Evolutionary conservation across 2,113 vertebrate species (phyloP), one percentile per base, ranked within the genome.

Genomic region (Amphiprion ocellaris): DNA sequence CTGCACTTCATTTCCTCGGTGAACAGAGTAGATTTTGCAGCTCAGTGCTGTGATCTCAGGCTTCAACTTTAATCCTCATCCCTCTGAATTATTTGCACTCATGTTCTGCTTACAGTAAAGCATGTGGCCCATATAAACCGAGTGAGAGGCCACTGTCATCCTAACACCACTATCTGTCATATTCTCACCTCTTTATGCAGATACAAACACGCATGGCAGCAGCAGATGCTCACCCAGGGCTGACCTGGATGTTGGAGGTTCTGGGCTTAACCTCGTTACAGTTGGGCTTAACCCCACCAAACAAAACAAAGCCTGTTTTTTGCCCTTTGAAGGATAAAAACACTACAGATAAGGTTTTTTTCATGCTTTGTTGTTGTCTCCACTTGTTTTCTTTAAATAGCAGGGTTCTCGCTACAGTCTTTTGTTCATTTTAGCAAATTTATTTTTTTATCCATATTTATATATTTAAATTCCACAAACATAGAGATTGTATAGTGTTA

Each of bases 41-140:
- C 33, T 67, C 47, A 47, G 49, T 44, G 14, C 47, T 52, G 30
- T 8, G 63, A 70, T 54, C 41, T 50, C 55, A 47, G 44, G 19
- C 61, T 63, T 74, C 60, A 12, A 17, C 41, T 26, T 6, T n/a
- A 62, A 74, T 67, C 60, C 60, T 56, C 17, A 10, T n/a, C 19
- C 30, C 4, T 54, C 62, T 62, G 53, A 79, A 74, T 84, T 65
- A 82, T 82, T 82, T 69, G 72, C 79, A 71, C 6, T 64, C 58
- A 15, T 24, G 21, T 37, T 60, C 52, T 74, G 78, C 69, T 64
- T 62, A 60, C 39, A 52, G 39, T 56, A 41, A 1, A 59, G 49
- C 56, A 39, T n/a, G 26, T 75, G 23, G 28, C 10, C 58, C 73
- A 49, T 59, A 60, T 73, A 55, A 72, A 30, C 21, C 0, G 1